phyloP scores from a whole-genome alignment of 2,113 vertebrate species.

The Lynx canadensis region DNA sequence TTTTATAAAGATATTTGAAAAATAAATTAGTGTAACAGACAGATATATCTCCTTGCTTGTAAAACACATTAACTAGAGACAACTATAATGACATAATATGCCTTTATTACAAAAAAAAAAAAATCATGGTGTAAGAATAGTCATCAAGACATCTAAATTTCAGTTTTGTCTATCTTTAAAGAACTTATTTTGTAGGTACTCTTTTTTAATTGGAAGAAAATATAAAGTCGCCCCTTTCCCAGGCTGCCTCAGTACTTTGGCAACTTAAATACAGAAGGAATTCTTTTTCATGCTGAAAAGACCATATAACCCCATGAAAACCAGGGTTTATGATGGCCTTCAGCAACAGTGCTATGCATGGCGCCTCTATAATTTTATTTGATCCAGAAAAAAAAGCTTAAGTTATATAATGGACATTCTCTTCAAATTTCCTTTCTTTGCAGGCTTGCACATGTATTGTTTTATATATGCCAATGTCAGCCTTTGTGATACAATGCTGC shows the following conservation, averaged over 20 bases:
- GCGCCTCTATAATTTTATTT: conserved; percentile 84
- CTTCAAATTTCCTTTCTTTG: conserved; percentile 79
- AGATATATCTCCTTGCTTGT: background rate
- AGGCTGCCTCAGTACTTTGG: conserved; percentile 48
- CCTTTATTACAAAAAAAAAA: background rate
- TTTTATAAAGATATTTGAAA: background rate
- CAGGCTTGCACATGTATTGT: conserved; percentile 65
- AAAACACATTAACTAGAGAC: background rate
- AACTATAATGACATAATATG: background rate
- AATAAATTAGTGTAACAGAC: background rate
- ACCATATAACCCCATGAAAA: conserved; percentile 71
- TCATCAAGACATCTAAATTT: background rate
- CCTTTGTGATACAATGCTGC: conserved; percentile 79
- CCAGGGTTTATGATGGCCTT: conserved; percentile 84
- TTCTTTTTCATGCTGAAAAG: conserved; percentile 76
- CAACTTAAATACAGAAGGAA: conserved; percentile 57
- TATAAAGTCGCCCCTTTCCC: background rate
- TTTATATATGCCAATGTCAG: conserved; percentile 77
- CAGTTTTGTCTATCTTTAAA: conserved; percentile 40
- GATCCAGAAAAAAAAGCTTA: conserved; percentile 56
- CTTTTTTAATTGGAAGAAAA: conserved; percentile 41
- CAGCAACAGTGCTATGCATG: conserved; percentile 76
- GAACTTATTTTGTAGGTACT: background rate
- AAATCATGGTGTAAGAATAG: background rate
- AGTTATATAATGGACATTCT: conserved; percentile 82